Evolutionary conservation across 2,797 vertebrate species (phyloP), one percentile per base, ranked within the genome.

Genomic region (Scolopax rusticola): DNA sequence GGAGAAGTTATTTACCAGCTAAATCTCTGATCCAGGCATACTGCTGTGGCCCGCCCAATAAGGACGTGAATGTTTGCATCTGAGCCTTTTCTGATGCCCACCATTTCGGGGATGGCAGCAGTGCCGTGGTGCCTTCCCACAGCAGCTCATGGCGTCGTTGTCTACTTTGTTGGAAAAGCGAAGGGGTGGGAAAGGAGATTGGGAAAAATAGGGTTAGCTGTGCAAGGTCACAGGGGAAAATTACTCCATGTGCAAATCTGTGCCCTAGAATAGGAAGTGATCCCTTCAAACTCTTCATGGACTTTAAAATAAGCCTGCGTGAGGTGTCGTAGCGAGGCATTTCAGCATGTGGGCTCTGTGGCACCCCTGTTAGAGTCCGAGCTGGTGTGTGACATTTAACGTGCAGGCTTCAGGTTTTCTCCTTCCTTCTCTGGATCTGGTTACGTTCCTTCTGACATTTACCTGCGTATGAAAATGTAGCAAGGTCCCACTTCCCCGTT

Each of bases 341-440:
- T 70, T 89, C 36, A 12, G 65, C 51, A 3, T 38, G 32, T 80
- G 86, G 60, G 30, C 90, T 84, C 84, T 41, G 57, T 51, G 86
- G 75, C 77, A 91, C 79, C 51, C 28, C 19, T 64, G 69, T 86
- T 94, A 1, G 68, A 63, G 60, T 40, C 80, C 51, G 28, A 95
- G 87, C 88, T 93, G 87, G 16, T 92, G 87, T 83, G 77, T 95
- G 96, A 94, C 97, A 97, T 93, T 95, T 95, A 97, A 74, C 28
- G 24, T 71, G 63, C 4, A 5, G 68, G 82, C 68, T 84, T 84
- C 4, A 12, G 51, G 38, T 82, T 93, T 95, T 93, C 82, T 91
- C 56, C 78, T 96, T n/a, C 59, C 70, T 27, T 47, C 16, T 74
- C 95, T 93, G 90, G 93, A 91, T 97, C 86, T 94, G 68, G 56